Conservation (phyloP, 2,888 invertebrate species). For the Cacoxenus indagator region DNA sequence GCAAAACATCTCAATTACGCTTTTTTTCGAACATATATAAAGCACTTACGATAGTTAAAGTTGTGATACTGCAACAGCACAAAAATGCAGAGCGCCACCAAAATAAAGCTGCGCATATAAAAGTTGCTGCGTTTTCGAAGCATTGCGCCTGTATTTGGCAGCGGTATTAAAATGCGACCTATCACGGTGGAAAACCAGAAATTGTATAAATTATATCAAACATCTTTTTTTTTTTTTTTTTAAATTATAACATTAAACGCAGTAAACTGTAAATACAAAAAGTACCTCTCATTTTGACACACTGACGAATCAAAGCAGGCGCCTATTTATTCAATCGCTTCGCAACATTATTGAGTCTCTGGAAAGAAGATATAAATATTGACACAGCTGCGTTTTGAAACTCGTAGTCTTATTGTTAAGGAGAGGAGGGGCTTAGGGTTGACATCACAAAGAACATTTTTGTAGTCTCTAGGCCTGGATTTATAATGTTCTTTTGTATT, state of each 20-base stretch:
- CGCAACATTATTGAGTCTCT: slow-evolving; percentile 40
- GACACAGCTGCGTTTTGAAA: background rate
- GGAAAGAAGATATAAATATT: background rate
- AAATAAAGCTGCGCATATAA: slow-evolving; percentile 67
- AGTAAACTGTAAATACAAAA: background rate
- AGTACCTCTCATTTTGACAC: slow-evolving; percentile 56
- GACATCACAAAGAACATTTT: background rate
- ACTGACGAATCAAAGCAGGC: slow-evolving; percentile 26
- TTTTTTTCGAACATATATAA: background rate
- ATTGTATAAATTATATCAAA: too few species aligned
- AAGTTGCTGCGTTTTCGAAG: slow-evolving; percentile 69
- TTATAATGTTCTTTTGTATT: background rate
- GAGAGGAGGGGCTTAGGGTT: background rate
- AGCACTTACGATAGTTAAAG: slow-evolving; percentile 68
- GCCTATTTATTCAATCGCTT: slow-evolving; percentile 33
- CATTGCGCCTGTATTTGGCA: slow-evolving; percentile 71
- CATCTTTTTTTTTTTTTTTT: too few species aligned
- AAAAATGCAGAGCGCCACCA: slow-evolving; percentile 68
- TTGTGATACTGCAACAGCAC: slow-evolving; percentile 69
- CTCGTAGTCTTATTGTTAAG: background rate
- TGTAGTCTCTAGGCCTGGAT: too few species aligned
- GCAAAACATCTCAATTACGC: background rate
- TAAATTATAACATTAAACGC: too few species aligned
- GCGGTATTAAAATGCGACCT: slow-evolving; percentile 67
- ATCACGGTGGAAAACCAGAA: background rate